These are phyloP conservation scores for Tortricodes alternella DNA, from an alignment of 2,888 invertebrate genomes.

Conservation along the genomic window DNA sequence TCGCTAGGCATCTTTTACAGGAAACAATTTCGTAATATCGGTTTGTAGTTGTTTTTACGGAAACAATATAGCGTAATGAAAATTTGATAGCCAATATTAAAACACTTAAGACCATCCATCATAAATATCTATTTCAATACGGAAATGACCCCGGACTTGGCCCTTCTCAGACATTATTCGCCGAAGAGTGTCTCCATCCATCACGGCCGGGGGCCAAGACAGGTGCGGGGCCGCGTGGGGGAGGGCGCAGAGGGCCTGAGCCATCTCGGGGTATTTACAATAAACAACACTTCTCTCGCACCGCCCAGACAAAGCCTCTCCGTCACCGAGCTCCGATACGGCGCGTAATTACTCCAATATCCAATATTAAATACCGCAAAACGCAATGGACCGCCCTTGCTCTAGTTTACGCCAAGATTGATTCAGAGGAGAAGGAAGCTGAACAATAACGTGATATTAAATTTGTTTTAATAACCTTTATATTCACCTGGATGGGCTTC, in stretches of 20 bases:
- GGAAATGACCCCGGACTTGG: constrained; percentile 15
- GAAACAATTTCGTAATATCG: constrained; percentile 7
- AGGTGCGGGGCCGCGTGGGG: constrained; percentile 8
- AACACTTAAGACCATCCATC: constrained; percentile 19
- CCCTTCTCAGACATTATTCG: constrained; percentile 11
- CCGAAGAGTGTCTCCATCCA: constrained; percentile 26
- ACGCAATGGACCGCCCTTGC: neutral
- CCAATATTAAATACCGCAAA: constrained; percentile 20
- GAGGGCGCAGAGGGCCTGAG: constrained; percentile 27
- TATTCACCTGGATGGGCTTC: constrained; percentile 6
- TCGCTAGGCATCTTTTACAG: neutral
- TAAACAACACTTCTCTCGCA: constrained; percentile 45
- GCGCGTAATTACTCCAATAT: constrained; percentile 54
- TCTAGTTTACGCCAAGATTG: constrained; percentile 11
- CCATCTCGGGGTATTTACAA: constrained; percentile 43
- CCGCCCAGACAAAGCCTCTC: constrained; percentile 38
- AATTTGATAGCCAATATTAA: constrained; percentile 18
- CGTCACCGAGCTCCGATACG: constrained; percentile 33
- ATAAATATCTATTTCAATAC: constrained; percentile 20
- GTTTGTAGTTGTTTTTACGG: neutral
- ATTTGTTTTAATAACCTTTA: constrained; percentile 9
- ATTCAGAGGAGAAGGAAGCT: neutral
- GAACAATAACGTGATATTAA: constrained; percentile 14
- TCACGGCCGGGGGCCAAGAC: constrained; percentile 4
- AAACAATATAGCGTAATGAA: constrained; percentile 22